Evolutionary conservation across 2,797 vertebrate species (phyloP).

Genomic region (Vespertilio murinus): DNA sequence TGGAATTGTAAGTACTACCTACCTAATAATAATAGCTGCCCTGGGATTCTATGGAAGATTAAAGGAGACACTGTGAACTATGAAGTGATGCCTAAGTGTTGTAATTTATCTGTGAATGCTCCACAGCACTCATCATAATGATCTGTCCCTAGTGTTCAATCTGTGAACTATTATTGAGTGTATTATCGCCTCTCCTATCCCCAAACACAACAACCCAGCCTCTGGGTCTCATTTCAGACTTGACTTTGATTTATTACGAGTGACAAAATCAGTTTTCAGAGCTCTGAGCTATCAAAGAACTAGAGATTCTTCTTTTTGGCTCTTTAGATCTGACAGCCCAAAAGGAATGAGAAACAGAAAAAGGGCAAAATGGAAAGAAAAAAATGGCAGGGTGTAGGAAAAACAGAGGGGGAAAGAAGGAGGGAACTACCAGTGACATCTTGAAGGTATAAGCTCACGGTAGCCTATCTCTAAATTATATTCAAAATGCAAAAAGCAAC

Average conservation of each 20-base stretch:
- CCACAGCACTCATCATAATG: too few species aligned
- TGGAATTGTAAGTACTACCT: not conserved
- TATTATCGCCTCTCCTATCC: not conserved
- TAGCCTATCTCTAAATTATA: not conserved
- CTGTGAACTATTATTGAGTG: not conserved
- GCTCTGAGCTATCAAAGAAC: not conserved
- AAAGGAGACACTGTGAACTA: not conserved
- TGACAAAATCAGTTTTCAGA: not conserved
- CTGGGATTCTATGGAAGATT: not conserved
- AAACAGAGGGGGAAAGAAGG: not conserved
- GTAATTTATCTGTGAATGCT: not conserved
- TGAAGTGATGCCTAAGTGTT: not conserved
- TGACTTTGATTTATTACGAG: slow-evolving; percentile 68
- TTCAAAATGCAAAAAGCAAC: not conserved
- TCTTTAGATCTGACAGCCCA: not conserved
- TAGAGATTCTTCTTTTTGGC: not conserved
- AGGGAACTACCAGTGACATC: not conserved
- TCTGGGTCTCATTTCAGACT: slow-evolving; percentile 56
- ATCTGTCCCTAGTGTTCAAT: not conserved
- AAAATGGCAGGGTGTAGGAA: not conserved
- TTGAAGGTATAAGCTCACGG: not conserved
- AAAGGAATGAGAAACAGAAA: not conserved
- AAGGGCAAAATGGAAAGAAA: not conserved
- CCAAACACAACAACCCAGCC: not conserved
- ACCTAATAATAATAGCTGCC: not conserved